phyloP scores from a whole-genome alignment of 2,797 vertebrate genomes.

The Amazona ochrocephala region DNA sequence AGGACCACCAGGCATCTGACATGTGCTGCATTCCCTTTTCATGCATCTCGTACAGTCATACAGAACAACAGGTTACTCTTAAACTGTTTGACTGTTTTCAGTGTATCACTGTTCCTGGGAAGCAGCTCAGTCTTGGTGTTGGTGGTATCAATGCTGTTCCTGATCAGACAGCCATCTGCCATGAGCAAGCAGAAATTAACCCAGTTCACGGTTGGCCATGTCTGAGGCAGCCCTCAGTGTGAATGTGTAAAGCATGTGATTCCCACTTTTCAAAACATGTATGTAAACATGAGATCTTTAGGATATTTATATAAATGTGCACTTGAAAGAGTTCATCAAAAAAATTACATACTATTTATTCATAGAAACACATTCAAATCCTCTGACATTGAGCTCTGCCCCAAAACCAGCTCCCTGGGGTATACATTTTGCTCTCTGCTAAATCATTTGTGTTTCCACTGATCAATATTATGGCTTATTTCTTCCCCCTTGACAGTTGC shows the following conservation, averaged over 20 bases:
- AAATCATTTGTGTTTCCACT: neutral
- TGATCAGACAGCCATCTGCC: accelerated
- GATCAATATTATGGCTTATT: neutral
- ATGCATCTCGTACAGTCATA: neutral
- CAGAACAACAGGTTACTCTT: neutral
- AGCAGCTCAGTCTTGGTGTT: neutral
- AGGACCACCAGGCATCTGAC: neutral
- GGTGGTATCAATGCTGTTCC: accelerated
- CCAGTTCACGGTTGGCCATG: neutral
- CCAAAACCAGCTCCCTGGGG: neutral
- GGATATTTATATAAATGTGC: neutral
- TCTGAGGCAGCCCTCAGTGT: neutral
- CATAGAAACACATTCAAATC: neutral
- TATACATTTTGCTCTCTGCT: neutral
- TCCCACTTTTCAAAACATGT: neutral
- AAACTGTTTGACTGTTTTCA: neutral
- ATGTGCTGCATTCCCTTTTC: neutral
- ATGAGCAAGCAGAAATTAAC: neutral
- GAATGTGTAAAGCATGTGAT: neutral
- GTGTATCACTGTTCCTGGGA: neutral
- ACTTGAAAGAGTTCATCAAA: neutral
- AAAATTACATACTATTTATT: neutral
- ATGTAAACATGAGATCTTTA: neutral
- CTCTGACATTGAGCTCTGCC: neutral
- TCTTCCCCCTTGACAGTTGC: neutral